Conservation (phyloP, 2,797 vertebrate genomes). For the Avahi laniger region DNA sequence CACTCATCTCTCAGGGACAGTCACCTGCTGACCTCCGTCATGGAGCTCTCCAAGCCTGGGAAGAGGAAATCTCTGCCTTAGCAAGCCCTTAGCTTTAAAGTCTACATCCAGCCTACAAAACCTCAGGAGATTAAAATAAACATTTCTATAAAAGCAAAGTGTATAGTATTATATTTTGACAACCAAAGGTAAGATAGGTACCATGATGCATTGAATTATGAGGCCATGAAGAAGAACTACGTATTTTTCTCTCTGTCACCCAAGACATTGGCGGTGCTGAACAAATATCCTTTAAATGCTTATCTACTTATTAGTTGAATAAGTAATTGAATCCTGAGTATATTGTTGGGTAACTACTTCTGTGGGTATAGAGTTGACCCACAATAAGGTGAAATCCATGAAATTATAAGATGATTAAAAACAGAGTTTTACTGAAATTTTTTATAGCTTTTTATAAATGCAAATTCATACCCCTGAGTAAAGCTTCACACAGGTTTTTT, state of each 20-base stretch:
- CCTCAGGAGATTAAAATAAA: not conserved
- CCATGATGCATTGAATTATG: not conserved
- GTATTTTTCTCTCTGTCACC: not conserved
- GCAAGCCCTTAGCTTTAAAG: not conserved
- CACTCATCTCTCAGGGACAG: too few species aligned
- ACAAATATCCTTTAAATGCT: not conserved
- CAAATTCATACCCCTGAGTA: not conserved
- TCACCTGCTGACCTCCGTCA: not conserved
- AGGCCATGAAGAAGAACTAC: not conserved
- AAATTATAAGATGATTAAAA: constrained; percentile 24
- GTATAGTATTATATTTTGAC: not conserved
- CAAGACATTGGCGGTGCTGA: not conserved
- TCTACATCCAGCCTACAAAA: not conserved
- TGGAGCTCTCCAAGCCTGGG: not conserved
- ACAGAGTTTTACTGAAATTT: not conserved
- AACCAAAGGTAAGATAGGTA: not conserved
- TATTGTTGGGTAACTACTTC: not conserved
- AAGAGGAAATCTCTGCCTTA: not conserved
- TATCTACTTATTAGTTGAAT: not conserved
- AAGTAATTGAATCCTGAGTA: not conserved
- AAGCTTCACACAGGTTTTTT: not conserved
- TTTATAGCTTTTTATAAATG: constrained; percentile 49
- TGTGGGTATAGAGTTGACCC: not conserved
- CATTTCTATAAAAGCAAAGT: not conserved
- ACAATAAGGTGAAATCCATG: not conserved